phyloP scores from a whole-genome alignment of 2,113 vertebrate genomes.

The Aphyosemion australe region DNA sequence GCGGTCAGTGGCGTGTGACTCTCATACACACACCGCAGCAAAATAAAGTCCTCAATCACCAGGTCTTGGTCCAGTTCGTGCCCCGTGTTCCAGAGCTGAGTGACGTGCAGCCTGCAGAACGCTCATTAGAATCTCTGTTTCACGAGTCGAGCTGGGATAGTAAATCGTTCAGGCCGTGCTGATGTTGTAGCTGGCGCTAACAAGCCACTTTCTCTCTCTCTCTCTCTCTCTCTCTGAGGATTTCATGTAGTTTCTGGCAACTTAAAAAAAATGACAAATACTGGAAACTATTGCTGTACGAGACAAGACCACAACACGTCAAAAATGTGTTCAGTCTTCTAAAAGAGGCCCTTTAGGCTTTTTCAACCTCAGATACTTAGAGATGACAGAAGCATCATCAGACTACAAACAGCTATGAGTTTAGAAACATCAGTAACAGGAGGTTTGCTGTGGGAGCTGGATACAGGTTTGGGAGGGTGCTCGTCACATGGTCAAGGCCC shows the following conservation, averaged over 20 bases:
- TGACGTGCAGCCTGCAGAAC: slow-evolving; percentile 68
- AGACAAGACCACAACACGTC: slow-evolving; percentile 56
- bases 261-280: slow-evolving; percentile 64
- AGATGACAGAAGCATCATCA: slow-evolving; percentile 64
- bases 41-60: slow-evolving; percentile 66
- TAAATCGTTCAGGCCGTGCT: slow-evolving; percentile 76
- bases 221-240: slow-evolving; percentile 75
- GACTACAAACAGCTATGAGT: slow-evolving; percentile 62
- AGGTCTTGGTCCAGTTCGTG: slow-evolving; percentile 62
- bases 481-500: slow-evolving; percentile 60
- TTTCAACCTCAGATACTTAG: slow-evolving; percentile 43
- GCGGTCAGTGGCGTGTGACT: slow-evolving; percentile 67
- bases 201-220: slow-evolving; percentile 59
- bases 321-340: slow-evolving; percentile 54
- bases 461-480: slow-evolving; percentile 42
- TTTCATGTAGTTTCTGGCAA: slow-evolving; percentile 68
- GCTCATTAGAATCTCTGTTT: slow-evolving; percentile 82
- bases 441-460: slow-evolving; percentile 42
- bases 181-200: slow-evolving; percentile 78
- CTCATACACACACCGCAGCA: slow-evolving; percentile 53
- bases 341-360: slow-evolving; percentile 48
- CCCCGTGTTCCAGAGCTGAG: slow-evolving; percentile 61
- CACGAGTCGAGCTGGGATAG: slow-evolving; percentile 77
- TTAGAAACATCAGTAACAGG: slow-evolving; percentile 53
- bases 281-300: slow-evolving; percentile 62